A percentile compares a stretch with the other conserved stretches of the same genome.
Evolutionary conservation across 2,888 invertebrate species (phyloP).

Genomic region (Plutella xylostella): DNA sequence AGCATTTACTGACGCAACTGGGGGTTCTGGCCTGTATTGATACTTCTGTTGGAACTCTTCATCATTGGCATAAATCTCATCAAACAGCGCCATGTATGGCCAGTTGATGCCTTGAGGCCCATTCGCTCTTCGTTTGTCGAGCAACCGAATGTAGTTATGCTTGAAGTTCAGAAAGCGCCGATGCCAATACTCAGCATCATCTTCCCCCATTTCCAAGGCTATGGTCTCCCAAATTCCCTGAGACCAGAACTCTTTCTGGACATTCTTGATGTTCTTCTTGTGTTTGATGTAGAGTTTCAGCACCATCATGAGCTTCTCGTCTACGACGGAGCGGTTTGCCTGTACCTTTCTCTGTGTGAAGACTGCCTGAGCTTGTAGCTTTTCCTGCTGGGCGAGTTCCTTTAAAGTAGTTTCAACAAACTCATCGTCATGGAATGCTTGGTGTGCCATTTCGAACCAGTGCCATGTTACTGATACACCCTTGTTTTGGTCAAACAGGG

Average conservation of each 20-base stretch:
- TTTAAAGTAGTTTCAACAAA: background rate
- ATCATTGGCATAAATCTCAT: conserved; percentile 47
- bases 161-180: conserved; percentile 53
- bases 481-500: conserved; percentile 29
- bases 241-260: conserved; percentile 34
- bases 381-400: background rate
- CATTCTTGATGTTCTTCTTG: conserved; percentile 27
- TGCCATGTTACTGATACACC: conserved; percentile 36
- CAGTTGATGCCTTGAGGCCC: conserved; percentile 35
- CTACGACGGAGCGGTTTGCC: conserved; percentile 14
- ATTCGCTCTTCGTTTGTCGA: conserved; percentile 32
- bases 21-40: conserved; percentile 4
- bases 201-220: conserved; percentile 43
- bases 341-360: conserved; percentile 33
- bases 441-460: conserved; percentile 38
- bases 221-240: conserved; percentile 50
- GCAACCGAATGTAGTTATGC: conserved; percentile 47
- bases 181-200: conserved; percentile 51
- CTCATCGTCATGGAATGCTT: conserved; percentile 46
- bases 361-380: conserved; percentile 18
- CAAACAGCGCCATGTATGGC: conserved; percentile 49
- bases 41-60: conserved; percentile 39
- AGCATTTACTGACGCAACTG: background rate
- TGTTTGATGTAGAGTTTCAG: conserved; percentile 42
- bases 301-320: conserved; percentile 45